Evolutionary conservation across 35 echinoderm and acorn worm genomes (phyloP), one percentile per base, ranked within the genome.

Genomic region (Holothuria glaberrima): DNA sequence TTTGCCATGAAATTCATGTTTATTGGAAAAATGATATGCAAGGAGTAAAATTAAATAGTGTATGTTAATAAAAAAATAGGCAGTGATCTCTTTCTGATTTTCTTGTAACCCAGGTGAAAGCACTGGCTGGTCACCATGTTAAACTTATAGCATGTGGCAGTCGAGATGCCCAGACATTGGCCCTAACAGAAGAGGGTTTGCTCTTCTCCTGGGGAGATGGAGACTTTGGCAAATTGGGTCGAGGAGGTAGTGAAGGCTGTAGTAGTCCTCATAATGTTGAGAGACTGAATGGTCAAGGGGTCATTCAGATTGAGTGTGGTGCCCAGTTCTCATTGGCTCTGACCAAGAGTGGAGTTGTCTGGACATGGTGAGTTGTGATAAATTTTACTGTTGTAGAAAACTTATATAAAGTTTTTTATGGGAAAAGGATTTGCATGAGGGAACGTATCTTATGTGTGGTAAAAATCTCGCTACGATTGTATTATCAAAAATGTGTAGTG

Each of bases 161-260:
- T 52, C 86, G 95, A 9, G 95, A 98, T 88, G 95, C 95, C 12
- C 95, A 98, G 88, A 98, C 95, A 45, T 73, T 98, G 20, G 87
- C 92, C 12, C 56, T 98, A 63, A 98, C 92, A 17, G 95, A 98
- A 35, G 95, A 98, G n/a, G 95, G 95, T 6, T 65, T 94, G 86
- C 92, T 98, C 44, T 98, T 90, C 75, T 98, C 95, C 3, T 98
- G 95, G 95, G 95, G 95, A 10, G 95, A 98, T 73, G 95, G 95
- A 32, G 95, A 98, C 78, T 98, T 98, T 85, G 95, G 95, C 29
- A 98, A 98, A 71, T 83, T 98, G 41, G 95, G 95, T 18, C 90
- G 95, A 12, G 95, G 95, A 13, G 95, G 95, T 14, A 98, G 95
- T 50, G 95, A 98, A 68, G 95, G 95, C 0, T 94, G 92, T 61